Conservation (phyloP, 2,888 invertebrate genomes). For the Phengaris arion region DNA sequence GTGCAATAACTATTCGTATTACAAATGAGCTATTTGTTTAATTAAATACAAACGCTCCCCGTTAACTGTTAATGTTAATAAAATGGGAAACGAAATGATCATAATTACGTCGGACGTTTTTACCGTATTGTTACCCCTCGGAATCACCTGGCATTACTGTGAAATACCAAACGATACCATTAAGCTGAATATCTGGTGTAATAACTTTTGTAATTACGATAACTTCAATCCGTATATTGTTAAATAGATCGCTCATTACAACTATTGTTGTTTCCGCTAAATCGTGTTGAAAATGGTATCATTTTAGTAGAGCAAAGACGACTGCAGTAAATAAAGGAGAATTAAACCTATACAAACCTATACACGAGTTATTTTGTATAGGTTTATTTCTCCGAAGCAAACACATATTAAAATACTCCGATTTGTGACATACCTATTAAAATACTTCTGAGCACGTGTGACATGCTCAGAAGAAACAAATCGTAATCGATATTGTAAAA, state of each 20-base stretch:
- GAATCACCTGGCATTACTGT: slow-evolving; percentile 75
- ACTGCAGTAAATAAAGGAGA: too few species aligned
- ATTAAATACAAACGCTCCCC: slow-evolving; percentile 54
- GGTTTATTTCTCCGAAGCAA: not conserved
- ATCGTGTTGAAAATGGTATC: not conserved
- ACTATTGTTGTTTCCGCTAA: not conserved
- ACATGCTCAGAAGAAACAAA: not conserved
- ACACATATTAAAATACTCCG: not conserved
- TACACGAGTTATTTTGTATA: too few species aligned
- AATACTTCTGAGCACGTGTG: not conserved
- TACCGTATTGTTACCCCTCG: slow-evolving; percentile 68
- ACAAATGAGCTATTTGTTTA: slow-evolving; percentile 44
- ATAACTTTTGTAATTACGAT: slow-evolving; percentile 71
- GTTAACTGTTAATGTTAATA: slow-evolving; percentile 69
- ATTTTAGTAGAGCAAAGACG: not conserved
- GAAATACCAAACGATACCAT: slow-evolving; percentile 71
- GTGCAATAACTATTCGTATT: slow-evolving; percentile 27
- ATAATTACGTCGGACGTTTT: slow-evolving; percentile 72
- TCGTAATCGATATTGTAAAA: not conserved
- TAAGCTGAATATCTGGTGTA: slow-evolving; percentile 66
- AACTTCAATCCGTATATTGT: slow-evolving; percentile 50
- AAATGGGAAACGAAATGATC: slow-evolving; percentile 71
- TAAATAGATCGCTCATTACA: slow-evolving; percentile 31
- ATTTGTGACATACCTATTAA: not conserved
- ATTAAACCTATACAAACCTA: too few species aligned